Percentiles rank a stretch among this genome's conserved stretches.
phyloP scores from a whole-genome alignment of 2,797 vertebrate species.

The Gadopsis bispinosus region DNA sequence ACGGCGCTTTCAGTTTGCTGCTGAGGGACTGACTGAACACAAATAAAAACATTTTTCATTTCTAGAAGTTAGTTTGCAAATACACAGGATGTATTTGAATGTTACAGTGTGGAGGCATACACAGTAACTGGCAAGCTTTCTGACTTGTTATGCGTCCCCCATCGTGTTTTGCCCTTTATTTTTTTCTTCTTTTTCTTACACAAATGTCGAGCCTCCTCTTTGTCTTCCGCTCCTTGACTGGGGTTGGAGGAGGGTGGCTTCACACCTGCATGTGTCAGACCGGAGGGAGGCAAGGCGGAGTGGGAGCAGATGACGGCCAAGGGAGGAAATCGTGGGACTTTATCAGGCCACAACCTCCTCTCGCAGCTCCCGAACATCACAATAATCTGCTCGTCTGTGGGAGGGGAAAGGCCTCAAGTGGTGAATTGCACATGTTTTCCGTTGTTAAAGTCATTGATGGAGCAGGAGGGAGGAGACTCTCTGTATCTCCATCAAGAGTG shows the following conservation, averaged over 20 bases:
- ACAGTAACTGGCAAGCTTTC: background rate
- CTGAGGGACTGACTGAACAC: background rate
- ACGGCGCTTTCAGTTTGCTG: conserved; percentile 13
- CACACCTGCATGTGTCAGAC: conserved; percentile 74
- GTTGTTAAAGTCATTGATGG: conserved; percentile 50
- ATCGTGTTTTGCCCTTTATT: conserved; percentile 11
- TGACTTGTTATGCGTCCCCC: background rate
- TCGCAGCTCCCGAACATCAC: conserved; percentile 31
- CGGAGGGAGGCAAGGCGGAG: conserved; percentile 20
- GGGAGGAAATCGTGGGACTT: conserved; percentile 65
- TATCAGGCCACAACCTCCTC: conserved; percentile 40
- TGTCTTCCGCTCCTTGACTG: conserved; percentile 45
- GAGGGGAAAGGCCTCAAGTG: conserved; percentile 49
- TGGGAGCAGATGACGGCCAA: conserved; percentile 45
- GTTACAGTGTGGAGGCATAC: background rate
- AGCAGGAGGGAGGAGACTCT: conserved; percentile 13
- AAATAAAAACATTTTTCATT: too few relatives aligned
- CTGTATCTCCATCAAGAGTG: background rate
- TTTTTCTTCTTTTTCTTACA: background rate
- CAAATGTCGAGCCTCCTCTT: conserved; percentile 28
- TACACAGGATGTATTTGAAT: background rate
- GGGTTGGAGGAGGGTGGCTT: conserved; percentile 33
- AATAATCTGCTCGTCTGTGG: conserved; percentile 56
- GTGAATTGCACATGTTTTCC: conserved; percentile 50
- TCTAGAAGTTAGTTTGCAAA: background rate